These are phyloP conservation scores for Margaritifera margaritifera DNA, from an alignment of 2,888 invertebrate species.

Conservation along the genomic window DNA sequence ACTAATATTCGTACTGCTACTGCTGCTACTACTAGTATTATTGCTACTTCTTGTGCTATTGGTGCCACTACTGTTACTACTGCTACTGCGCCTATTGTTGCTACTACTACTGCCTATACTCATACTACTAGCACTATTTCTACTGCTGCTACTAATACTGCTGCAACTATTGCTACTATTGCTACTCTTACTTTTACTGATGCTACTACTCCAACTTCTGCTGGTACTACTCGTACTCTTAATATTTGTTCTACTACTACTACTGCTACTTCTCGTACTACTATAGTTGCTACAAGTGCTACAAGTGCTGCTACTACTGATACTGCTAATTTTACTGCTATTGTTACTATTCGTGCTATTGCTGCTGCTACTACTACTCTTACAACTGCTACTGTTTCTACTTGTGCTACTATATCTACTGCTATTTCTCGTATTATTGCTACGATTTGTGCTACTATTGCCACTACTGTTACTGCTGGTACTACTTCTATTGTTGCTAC, in stretches of 20 bases:
- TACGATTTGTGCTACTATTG: slow-evolving; percentile 20
- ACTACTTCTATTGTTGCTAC: slow-evolving; percentile 25
- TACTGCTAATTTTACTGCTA: slow-evolving; percentile 14
- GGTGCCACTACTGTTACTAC: slow-evolving; percentile 23
- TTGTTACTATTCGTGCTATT: slow-evolving; percentile 9
- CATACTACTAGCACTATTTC: slow-evolving; percentile 11
- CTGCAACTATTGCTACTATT: slow-evolving; percentile 13
- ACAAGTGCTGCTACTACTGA: slow-evolving; percentile 15
- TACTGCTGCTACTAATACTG: slow-evolving; percentile 11
- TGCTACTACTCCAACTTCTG: slow-evolving; percentile 1
- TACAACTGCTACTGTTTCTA: slow-evolving; percentile 12
- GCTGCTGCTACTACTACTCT: slow-evolving; percentile 2
- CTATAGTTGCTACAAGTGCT: slow-evolving; percentile 10
- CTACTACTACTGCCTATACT: slow-evolving; percentile 13
- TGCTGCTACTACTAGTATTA: slow-evolving; percentile 19
- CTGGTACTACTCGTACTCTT: slow-evolving; percentile 6
- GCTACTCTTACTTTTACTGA: background rate
- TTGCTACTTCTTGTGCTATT: slow-evolving; percentile 21
- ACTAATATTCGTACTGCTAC: slow-evolving; percentile 15
- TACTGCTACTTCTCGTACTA: slow-evolving; percentile 15
- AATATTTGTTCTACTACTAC: slow-evolving; percentile 12
- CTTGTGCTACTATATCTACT: slow-evolving; percentile 6
- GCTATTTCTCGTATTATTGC: slow-evolving; percentile 18
- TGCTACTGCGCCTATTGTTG: slow-evolving; percentile 25
- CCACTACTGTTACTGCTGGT: slow-evolving; percentile 24